Evolutionary conservation across 2,113 vertebrate genomes (phyloP).

Genomic region (Labeo catla): DNA sequence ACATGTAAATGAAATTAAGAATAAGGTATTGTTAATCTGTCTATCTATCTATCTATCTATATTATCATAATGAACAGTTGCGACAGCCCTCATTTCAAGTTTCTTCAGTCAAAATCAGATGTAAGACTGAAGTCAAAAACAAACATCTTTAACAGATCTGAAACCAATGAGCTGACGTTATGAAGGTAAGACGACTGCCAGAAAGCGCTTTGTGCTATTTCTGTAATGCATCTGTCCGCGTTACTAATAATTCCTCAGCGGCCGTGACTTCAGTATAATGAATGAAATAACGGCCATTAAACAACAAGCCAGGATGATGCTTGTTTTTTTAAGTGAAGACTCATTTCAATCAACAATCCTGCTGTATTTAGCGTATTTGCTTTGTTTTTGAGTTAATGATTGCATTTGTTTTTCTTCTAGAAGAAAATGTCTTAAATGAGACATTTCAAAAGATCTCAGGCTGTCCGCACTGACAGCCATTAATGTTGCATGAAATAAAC

Average conservation of each 20-base stretch:
- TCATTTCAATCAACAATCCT: not conserved
- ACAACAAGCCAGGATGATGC: not conserved
- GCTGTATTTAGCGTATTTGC: not conserved
- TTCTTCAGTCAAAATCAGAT: not conserved
- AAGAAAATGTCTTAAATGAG: conserved; percentile 1
- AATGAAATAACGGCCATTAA: not conserved
- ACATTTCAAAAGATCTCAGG: conserved; percentile 4
- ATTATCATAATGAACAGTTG: not conserved
- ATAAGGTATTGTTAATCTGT: no score
- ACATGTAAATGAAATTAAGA: no score
- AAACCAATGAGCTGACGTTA: not conserved
- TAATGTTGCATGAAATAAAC: not conserved
- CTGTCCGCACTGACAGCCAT: not conserved
- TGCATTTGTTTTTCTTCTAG: not conserved
- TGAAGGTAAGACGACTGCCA: conserved; percentile 15
- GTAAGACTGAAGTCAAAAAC: not conserved
- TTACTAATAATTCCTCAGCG: conserved; percentile 41
- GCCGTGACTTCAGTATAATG: conserved; percentile 15
- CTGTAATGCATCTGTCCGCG: conserved; percentile 5
- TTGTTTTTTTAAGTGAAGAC: not conserved
- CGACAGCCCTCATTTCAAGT: not conserved
- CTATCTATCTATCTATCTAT: no score
- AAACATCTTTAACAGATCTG: not conserved
- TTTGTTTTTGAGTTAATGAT: not conserved
- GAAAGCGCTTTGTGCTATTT: conserved; percentile 31